phyloP scores from a whole-genome alignment of 2,113 vertebrate species.

The Excalfactoria chinensis region DNA sequence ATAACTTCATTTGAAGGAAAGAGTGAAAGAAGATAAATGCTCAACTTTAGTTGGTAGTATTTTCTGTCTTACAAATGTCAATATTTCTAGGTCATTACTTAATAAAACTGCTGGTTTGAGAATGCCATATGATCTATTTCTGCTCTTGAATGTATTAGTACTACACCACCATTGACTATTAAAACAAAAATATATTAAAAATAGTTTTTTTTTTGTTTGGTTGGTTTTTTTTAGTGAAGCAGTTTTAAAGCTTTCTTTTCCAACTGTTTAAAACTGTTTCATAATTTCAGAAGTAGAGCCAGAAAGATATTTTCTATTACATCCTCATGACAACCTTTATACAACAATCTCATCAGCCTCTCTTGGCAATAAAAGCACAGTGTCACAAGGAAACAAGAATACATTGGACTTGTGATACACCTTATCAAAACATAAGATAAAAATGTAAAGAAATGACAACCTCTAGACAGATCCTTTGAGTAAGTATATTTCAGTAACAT shows the following conservation, averaged over 20 bases:
- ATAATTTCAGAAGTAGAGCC: slow-evolving; percentile 1
- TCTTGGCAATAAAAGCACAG: slow-evolving; percentile 28
- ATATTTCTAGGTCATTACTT: slow-evolving; percentile 18
- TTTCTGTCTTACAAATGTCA: slow-evolving; percentile 12
- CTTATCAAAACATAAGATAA: slow-evolving; percentile 50
- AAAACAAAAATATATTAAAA: background rate
- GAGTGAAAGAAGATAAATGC: slow-evolving; percentile 4
- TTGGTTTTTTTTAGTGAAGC: background rate
- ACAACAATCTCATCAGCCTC: slow-evolving; percentile 21
- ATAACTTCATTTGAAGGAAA: slow-evolving; percentile 22
- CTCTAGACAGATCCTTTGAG: slow-evolving; percentile 41
- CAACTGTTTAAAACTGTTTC: background rate
- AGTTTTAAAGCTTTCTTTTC: slow-evolving; percentile 36
- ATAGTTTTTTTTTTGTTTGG: too few relatives aligned
- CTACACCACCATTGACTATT: background rate
- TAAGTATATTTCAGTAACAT: slow-evolving; percentile 44
- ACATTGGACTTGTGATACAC: slow-evolving; percentile 24
- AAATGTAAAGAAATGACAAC: slow-evolving; percentile 51
- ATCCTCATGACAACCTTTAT: slow-evolving; percentile 1
- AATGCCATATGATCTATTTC: background rate
- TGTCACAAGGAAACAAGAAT: slow-evolving; percentile 28
- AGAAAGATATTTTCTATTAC: slow-evolving; percentile 17
- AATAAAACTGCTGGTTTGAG: background rate
- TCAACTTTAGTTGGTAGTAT: background rate
- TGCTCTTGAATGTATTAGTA: background rate